These are phyloP conservation scores for Zaprionus davidi DNA, from an alignment of 1,140 invertebrate species.

Conservation along the genomic window DNA sequence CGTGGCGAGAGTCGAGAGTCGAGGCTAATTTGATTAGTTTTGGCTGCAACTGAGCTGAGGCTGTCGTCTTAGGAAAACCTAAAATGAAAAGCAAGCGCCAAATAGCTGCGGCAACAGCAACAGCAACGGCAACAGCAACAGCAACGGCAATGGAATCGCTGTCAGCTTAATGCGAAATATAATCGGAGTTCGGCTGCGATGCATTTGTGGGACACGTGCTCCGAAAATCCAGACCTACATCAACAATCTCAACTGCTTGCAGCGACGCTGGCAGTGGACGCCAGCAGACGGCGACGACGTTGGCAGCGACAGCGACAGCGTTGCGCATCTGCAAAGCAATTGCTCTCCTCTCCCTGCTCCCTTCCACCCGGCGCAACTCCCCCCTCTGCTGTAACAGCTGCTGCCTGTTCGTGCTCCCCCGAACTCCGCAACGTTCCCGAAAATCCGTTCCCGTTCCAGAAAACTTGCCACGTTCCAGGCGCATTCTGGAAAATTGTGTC, in stretches of 20 bases:
- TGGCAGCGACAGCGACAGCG: slow-evolving; percentile 19
- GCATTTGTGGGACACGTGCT: slow-evolving; percentile 61
- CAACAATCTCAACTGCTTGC: slow-evolving; percentile 64
- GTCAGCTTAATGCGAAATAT: slow-evolving; percentile 17
- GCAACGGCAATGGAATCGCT: neutral
- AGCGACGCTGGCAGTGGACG: slow-evolving; percentile 12
- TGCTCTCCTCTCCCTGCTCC: neutral
- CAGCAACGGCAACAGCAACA: too few relatives aligned
- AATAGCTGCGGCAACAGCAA: too few relatives aligned
- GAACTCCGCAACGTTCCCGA: slow-evolving; percentile 54
- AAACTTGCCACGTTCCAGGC: slow-evolving; percentile 65
- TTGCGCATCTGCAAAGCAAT: slow-evolving; percentile 69
- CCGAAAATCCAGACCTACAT: slow-evolving; percentile 84
- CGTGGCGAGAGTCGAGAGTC: slow-evolving; percentile 2
- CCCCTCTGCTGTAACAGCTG: slow-evolving; percentile 5
- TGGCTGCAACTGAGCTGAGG: neutral
- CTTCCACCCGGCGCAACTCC: neutral
- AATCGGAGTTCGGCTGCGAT: neutral
- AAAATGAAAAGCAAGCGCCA: slow-evolving; percentile 11
- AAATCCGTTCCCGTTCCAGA: slow-evolving; percentile 52
- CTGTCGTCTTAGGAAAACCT: slow-evolving; percentile 44
- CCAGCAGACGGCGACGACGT: neutral
- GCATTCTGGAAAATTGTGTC: slow-evolving; percentile 84
- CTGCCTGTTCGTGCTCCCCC: neutral
- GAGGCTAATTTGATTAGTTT: slow-evolving; percentile 53